Conservation (phyloP, 30 jellyfish, hydroid and myxozoan genomes). For the Aurelia sp. region DNA sequence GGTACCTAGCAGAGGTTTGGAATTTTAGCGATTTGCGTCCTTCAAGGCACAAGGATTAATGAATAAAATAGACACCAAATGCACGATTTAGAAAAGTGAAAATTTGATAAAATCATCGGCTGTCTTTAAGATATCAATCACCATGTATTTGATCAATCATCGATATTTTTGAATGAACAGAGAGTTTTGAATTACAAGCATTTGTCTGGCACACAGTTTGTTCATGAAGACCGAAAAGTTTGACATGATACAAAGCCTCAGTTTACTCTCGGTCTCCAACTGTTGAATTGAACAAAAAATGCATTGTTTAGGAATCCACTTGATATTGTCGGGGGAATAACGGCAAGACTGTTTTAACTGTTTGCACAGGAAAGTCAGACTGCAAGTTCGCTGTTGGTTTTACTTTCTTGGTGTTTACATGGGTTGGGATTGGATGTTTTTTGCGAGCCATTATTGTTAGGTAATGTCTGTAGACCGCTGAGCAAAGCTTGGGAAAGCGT, state of each 20-base stretch:
- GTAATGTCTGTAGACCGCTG: conserved; percentile 49
- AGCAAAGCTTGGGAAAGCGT: conserved; percentile 1
- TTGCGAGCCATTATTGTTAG: not conserved
- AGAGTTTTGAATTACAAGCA: too few species aligned
- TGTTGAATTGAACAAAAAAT: not conserved
- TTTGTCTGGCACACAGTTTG: too few species aligned
- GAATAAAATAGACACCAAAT: too few species aligned
- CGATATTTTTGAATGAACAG: too few species aligned
- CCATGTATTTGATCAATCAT: too few species aligned
- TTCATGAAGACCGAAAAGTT: too few species aligned
- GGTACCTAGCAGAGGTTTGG: too few species aligned
- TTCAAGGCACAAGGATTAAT: too few species aligned
- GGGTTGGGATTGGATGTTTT: conserved; percentile 29
- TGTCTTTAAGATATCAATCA: too few species aligned
- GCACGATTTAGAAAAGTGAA: too few species aligned
- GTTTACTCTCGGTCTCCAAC: conserved; percentile 16
- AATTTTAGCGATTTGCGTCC: too few species aligned
- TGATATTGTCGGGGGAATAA: conserved; percentile 4
- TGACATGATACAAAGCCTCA: not conserved
- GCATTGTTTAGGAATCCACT: conserved; percentile 16
- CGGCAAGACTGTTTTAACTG: conserved; percentile 35
- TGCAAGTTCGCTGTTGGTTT: not conserved
- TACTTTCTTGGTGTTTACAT: conserved; percentile 11
- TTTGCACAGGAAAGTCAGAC: conserved; percentile 15
- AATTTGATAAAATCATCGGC: too few species aligned